These are phyloP conservation scores for Drosophila ezoana DNA, from an alignment of 2,888 invertebrate species.

Conservation along the genomic window DNA sequence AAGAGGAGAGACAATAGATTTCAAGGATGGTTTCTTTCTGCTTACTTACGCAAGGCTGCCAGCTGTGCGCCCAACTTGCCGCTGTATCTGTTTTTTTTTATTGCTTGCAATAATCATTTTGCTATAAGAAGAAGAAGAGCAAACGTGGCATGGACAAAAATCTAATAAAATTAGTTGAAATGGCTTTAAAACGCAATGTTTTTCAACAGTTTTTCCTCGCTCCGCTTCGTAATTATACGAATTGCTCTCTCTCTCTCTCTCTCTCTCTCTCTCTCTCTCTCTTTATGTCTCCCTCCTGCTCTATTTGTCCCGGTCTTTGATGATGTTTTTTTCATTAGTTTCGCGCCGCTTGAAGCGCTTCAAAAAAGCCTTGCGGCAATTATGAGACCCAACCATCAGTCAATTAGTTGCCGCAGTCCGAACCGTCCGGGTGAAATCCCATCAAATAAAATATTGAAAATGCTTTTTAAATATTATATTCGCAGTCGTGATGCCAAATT, in stretches of 20 bases:
- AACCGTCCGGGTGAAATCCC: constrained; percentile 17
- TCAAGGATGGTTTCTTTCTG: constrained; percentile 76
- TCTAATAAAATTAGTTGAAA: constrained; percentile 73
- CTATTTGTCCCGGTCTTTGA: constrained; percentile 28
- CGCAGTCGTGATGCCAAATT: constrained; percentile 57
- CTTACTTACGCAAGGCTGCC: constrained; percentile 41
- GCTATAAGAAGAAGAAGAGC: not conserved
- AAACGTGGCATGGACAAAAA: constrained; percentile 42
- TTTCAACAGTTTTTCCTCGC: constrained; percentile 24
- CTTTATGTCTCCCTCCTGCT: not conserved
- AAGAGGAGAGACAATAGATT: constrained; percentile 71
- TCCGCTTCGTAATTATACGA: constrained; percentile 11
- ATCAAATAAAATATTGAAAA: constrained; percentile 36
- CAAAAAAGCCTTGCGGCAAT: constrained; percentile 31
- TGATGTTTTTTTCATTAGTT: constrained; percentile 61
- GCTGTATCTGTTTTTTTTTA: constrained; percentile 40
- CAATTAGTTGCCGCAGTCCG: constrained; percentile 53
- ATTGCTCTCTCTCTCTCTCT: not conserved
- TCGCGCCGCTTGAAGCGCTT: constrained; percentile 63
- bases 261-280: not conserved
- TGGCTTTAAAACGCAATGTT: constrained; percentile 69
- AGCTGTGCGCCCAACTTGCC: constrained; percentile 45
- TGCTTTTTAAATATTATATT: constrained; percentile 46
- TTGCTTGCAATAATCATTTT: constrained; percentile 72
- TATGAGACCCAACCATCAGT: constrained; percentile 18